These are phyloP conservation scores for Mesorhabditis spiculigera DNA, from an alignment of 2,888 invertebrate genomes.

Conservation along the genomic window DNA sequence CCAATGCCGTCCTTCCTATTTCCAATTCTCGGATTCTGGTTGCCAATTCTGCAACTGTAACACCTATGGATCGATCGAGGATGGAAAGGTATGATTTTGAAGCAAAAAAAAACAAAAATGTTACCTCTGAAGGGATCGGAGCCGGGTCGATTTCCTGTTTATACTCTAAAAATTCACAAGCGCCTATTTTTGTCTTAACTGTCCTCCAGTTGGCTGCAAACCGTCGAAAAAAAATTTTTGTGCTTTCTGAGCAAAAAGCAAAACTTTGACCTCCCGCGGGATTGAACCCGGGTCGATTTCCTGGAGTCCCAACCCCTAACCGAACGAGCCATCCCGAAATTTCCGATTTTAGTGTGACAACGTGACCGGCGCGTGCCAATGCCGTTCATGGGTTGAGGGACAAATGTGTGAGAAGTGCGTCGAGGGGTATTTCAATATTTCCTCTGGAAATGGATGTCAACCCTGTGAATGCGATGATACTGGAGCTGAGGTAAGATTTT, in stretches of 20 bases:
- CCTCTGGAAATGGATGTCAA: constrained; percentile 57
- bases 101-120: not conserved
- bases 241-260: too few relatives aligned
- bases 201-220: too few relatives aligned
- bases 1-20: constrained; percentile 58
- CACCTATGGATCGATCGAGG: constrained; percentile 49
- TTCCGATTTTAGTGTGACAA: constrained; percentile 53
- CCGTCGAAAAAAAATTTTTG: too few relatives aligned
- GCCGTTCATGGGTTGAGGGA: constrained; percentile 60
- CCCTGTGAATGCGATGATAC: constrained; percentile 10
- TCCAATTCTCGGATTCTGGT: constrained; percentile 55
- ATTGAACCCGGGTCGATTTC: not conserved
- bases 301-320: not conserved
- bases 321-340: not conserved
- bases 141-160: constrained; percentile 3
- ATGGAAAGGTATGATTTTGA: constrained; percentile 27
- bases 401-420: constrained; percentile 60
- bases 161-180: constrained; percentile 59
- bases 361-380: constrained; percentile 60
- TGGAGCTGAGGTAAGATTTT: not conserved
- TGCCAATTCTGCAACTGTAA: constrained; percentile 58
- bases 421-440: constrained; percentile 58
- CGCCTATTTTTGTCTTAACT: constrained; percentile 59
- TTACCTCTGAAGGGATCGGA: not conserved
- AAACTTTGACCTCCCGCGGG: not conserved